Evolutionary conservation across 2,113 vertebrate genomes (phyloP).

Genomic region (Anhinga rufa): DNA sequence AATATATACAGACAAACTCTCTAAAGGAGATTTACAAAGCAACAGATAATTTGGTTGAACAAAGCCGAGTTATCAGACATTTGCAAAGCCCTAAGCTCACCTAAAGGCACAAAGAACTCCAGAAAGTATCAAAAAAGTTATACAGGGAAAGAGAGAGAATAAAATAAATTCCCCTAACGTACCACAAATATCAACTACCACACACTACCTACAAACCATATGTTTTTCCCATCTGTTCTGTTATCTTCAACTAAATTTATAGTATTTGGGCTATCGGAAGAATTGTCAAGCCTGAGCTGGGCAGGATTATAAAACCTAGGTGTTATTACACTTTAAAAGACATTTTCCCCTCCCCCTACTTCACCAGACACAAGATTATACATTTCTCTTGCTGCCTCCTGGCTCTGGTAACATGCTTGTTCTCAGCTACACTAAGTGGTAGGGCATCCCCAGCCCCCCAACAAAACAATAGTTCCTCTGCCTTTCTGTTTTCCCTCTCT

Average conservation of each 20-base stretch:
- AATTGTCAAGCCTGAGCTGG: constrained; percentile 77
- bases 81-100: constrained; percentile 20
- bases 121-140: constrained; percentile 73
- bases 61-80: constrained; percentile 4
- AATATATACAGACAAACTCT: neutral
- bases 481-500: neutral
- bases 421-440: neutral
- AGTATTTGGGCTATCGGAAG: constrained; percentile 82
- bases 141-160: constrained; percentile 71
- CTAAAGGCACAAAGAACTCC: constrained; percentile 61
- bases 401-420: neutral
- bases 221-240: constrained; percentile 84
- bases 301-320: constrained; percentile 78
- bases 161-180: constrained; percentile 84
- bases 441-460: neutral
- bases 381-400: neutral
- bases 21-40: neutral
- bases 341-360: constrained; percentile 5
- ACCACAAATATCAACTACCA: constrained; percentile 76
- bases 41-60: neutral
- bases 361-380: neutral
- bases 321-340: constrained; percentile 73
- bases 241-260: constrained; percentile 82
- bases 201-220: constrained; percentile 85
- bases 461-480: neutral